Evolutionary conservation across 2,797 vertebrate genomes (phyloP), one percentile per base, ranked within the genome.

Genomic region (Botia kubotai): DNA sequence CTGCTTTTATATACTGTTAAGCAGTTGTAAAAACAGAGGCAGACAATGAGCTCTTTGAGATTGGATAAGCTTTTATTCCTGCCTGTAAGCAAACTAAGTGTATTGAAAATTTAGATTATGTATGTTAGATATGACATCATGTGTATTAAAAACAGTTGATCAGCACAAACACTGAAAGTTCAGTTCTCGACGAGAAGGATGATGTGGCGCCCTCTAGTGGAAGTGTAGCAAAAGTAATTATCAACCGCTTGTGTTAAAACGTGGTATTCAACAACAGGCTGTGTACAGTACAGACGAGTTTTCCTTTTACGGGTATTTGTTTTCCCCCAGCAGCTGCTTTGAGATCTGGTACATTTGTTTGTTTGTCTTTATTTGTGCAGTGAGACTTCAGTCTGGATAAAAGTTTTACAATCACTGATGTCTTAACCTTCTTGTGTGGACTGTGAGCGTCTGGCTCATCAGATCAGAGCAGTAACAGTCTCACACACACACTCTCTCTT

Each of bases 391-490:
- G 33, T 33, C 33, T 33, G 33, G 69, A 72, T 58, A 7, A 72
- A 58, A 58, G 57, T 21, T 11, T 29, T 29, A 13, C 36, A 11
- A 0, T 43, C 55, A 43, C 71, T 73, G 53, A 50, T 50, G 71
- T 36, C 7, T 50, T 26, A 26, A 48, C 13, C 21, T 29, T 43
- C 17, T 52, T 21, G 33, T 72, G 33, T 5, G 33, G 33, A 5
- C 33, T 33, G 33, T 33, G 33, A 33, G 33, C 33, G 3, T 33
- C 33, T 33, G 33, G 39, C 57, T 75, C 57, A 13, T 63, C 48
- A 50, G 19, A 48, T 66, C 72, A 26, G 50, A 62, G 46, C 78
- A 6, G 72, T 36, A 69, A 70, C 83, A 73, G 77, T 29, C 77
- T 82, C 69, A 8, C 19, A 58, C 26, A 77, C 33, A 80, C 68